These are phyloP conservation scores for Himalopsyche japonica DNA, from an alignment of 2,888 invertebrate species.

Conservation along the genomic window DNA sequence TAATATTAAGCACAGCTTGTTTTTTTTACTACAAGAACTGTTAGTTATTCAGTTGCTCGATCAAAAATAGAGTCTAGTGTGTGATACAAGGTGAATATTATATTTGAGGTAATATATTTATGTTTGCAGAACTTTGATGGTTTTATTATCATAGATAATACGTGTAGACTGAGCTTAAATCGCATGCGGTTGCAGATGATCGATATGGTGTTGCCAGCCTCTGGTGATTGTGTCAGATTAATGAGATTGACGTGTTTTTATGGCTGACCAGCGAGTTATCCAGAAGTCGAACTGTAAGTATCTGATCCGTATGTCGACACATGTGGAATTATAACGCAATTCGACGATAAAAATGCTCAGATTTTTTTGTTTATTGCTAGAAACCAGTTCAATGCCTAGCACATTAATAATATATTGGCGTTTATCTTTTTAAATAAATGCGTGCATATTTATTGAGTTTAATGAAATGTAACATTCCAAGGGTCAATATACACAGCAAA, in stretches of 20 bases:
- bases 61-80: no score
- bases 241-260: not conserved
- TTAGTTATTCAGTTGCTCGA: no score
- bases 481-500: not conserved
- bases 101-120: no score
- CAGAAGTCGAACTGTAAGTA: not conserved
- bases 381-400: not conserved
- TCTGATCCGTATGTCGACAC: not conserved
- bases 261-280: not conserved
- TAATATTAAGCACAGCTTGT: no score
- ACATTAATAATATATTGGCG: not conserved
- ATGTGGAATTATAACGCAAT: not conserved
- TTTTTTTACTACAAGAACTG: no score
- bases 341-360: not conserved
- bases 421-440: not conserved
- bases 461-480: not conserved
- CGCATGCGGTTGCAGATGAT: not conserved
- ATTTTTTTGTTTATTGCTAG: not conserved
- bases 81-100: no score
- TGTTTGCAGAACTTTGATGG: no score
- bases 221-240: not conserved
- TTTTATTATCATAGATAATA: not conserved
- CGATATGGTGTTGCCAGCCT: not conserved
- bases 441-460: not conserved
- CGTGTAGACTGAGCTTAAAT: not conserved